Base-by-base conservation (phyloP, 2,888 invertebrate genomes). In the Phoenoteleia sp. region DNA sequence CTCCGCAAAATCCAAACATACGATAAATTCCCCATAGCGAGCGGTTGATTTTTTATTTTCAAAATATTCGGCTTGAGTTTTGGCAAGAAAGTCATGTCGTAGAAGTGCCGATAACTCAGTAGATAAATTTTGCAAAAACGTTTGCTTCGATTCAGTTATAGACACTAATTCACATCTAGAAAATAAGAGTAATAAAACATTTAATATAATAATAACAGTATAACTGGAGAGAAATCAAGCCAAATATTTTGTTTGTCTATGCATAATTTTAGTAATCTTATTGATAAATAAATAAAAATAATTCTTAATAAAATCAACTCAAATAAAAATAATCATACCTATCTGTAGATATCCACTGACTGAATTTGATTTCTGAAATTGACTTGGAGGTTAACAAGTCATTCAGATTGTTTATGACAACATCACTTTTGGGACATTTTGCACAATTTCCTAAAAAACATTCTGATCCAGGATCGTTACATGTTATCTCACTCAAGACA, bases 361-460 rank as follows among this genome's bases (percentile, higher is more conserved):
- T 62, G 42, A 42, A 62, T 62, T 42, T 62, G 25, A 62, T 62
- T 25, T 39, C 42, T 62, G 25, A 62, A 62, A 62, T 62, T 42
- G 62, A 62, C 25, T 62, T 42, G n/a, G 62, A 62, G 62, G 25
- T 39, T 39, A 60, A 21, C 39, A 42, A 62, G 42, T 15, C 42
- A 23, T 42, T 62, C 25, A 62, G 42, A 42, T 62, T 42, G 9
- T 42, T 45, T 25, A 62, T 23, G 2, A 62, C n/a, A 23, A 25
- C 62, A 25, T 52, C 21, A 25, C 7, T 54, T 23, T 33, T 33
- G 7, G 54, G 67, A 54, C 58, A 52, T 21, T 60, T n/a, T 77
- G 23, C 19, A 77, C 45, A 56, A 76, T 62, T 62, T 15, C 52
- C 29, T 62, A 47, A 76, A 62, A 62, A 62, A 62, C 62, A 62